These are phyloP conservation scores for Microctonus hyperodae DNA, from an alignment of 2,888 invertebrate genomes.

Conservation along the genomic window DNA sequence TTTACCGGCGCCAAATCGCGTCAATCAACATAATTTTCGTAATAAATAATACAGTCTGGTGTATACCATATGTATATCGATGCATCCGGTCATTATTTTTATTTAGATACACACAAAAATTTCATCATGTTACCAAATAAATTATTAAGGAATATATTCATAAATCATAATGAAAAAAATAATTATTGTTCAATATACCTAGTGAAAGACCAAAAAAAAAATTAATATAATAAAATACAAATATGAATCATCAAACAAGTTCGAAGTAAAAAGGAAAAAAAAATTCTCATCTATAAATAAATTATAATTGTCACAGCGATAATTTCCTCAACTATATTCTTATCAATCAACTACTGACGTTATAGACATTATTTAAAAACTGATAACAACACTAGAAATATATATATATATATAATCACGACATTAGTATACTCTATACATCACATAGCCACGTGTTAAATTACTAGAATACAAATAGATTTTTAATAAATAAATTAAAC, in stretches of 20 bases:
- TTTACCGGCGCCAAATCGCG: conserved; percentile 19
- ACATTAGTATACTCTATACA: background rate
- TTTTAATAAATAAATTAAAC: too few relatives aligned
- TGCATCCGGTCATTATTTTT: conserved; percentile 27
- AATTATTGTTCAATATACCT: too few relatives aligned
- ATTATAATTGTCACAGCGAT: background rate
- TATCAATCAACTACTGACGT: background rate
- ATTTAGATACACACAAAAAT: too few relatives aligned
- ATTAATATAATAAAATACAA: too few relatives aligned
- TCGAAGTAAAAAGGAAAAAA: too few relatives aligned
- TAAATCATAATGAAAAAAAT: too few relatives aligned
- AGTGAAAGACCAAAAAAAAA: too few relatives aligned
- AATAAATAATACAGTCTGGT: background rate
- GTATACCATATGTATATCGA: background rate
- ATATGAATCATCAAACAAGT: too few relatives aligned
- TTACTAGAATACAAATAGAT: too few relatives aligned
- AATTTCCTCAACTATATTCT: background rate
- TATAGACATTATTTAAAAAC: background rate
- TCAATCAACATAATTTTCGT: conserved; percentile 28
- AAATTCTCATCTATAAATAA: background rate
- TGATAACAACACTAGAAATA: background rate
- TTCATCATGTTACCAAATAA: too few relatives aligned
- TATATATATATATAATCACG: too few relatives aligned
- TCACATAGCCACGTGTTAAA: background rate
- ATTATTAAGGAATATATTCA: too few relatives aligned